Evolutionary conservation across 1,140 invertebrate species (phyloP).

Genomic region (Conopomorpha cramerella): DNA sequence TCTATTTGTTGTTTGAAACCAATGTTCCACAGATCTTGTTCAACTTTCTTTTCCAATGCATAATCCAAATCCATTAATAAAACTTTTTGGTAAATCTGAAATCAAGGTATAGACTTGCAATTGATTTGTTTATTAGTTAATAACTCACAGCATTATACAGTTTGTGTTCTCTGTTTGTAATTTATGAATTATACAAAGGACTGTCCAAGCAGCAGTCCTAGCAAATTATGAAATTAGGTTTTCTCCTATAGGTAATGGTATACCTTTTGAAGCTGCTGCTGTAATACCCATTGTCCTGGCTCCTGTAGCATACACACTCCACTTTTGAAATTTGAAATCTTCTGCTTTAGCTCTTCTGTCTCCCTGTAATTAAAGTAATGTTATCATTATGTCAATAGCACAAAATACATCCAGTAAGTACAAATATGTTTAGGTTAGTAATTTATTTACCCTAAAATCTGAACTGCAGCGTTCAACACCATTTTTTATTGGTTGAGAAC

Average conservation of each 20-base stretch:
- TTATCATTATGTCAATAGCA: neutral
- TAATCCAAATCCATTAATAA: constrained; percentile 82
- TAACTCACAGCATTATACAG: neutral
- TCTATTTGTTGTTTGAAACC: constrained; percentile 89
- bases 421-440: neutral
- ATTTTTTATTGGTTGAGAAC: constrained; percentile 61
- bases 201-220: too few relatives aligned
- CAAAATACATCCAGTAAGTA: neutral
- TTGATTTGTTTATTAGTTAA: neutral
- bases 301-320: constrained; percentile 63
- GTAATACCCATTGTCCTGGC: constrained; percentile 63
- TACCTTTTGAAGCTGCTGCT: constrained; percentile 75
- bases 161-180: too few relatives aligned
- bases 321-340: constrained; percentile 67
- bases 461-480: constrained; percentile 72
- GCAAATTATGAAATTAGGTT: too few relatives aligned
- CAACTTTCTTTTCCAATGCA: constrained; percentile 87
- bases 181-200: too few relatives aligned
- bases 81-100: constrained; percentile 73
- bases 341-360: constrained; percentile 72
- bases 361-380: constrained; percentile 55
- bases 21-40: constrained; percentile 88
- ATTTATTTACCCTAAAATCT: constrained; percentile 68
- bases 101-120: neutral
- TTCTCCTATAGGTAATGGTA: neutral